Evolutionary conservation across 2,113 vertebrate genomes (phyloP), one percentile per base, ranked within the genome.

Genomic region (Coregonus clupeaformis): DNA sequence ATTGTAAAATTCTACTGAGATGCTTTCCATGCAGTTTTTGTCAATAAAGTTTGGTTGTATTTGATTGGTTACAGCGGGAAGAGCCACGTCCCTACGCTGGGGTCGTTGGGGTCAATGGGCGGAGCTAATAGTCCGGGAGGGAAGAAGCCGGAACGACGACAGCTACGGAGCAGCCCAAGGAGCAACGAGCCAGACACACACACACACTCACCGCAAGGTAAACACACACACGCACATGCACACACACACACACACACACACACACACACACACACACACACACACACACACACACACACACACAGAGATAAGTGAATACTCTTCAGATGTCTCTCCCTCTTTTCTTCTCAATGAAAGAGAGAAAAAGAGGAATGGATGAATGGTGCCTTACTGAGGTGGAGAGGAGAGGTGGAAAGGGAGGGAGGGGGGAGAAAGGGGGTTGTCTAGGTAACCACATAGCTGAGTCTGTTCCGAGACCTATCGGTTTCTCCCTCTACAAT

Each of bases 161-260:
- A 49, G 81, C 94, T 95, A 0, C 93, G 96, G 47, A 96, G 96
- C 92, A 98, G 96, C 83, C 96, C 96, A 0, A 94, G 96, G 86
- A 91, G 94, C 3, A 94, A 72, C 11, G 96, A 97, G 25, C 92
- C 94, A 49, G 96, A 98, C 76, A 84, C 92, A 45, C 96, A 89
- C 68, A 76, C 92, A 49, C 96, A 89, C 67, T 76, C 89, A 82
- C 88, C 85, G 87, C 69, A 14, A 62, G 55, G 24, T 36, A 36
- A 52, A n/a, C n/a, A n/a, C n/a, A n/a, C n/a, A n/a, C n/a, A n/a
- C n/a, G n/a, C n/a, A n/a, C n/a, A n/a, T n/a, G n/a, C n/a, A n/a
- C n/a, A n/a, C n/a, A n/a, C n/a, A n/a, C n/a, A n/a, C n/a, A n/a
- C n/a, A n/a, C n/a, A n/a, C n/a, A n/a, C n/a, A 32, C 59, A 72